These are phyloP conservation scores for Alfaro cultratus DNA, from an alignment of 2,797 vertebrate genomes.

Conservation along the genomic window DNA sequence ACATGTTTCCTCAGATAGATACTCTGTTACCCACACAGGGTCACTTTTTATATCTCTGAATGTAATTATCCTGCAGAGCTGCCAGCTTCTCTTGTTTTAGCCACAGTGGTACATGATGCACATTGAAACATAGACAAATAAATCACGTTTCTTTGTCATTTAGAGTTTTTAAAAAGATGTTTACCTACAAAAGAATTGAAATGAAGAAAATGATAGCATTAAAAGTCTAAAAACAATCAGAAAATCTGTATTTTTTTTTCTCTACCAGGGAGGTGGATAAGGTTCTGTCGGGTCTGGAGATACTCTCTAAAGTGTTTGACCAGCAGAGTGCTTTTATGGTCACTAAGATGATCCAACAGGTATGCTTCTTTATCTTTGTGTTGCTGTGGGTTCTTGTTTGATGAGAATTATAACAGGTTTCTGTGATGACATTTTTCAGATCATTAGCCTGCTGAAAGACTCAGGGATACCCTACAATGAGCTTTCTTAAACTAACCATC, in stretches of 20 bases:
- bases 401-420: neutral
- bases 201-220: neutral
- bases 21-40: neutral
- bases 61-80: neutral
- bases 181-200: neutral
- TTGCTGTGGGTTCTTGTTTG: neutral
- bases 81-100: conserved; percentile 24
- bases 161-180: neutral
- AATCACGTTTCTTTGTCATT: neutral
- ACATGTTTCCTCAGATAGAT: neutral
- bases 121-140: conserved; percentile 10
- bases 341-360: conserved; percentile 95
- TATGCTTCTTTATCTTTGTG: conserved; percentile 46
- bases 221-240: neutral
- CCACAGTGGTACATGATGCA: conserved; percentile 13
- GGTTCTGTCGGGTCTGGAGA: conserved; percentile 92
- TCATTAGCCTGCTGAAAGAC: neutral
- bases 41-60: neutral
- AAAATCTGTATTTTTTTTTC: conserved; percentile 23
- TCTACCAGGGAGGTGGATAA: conserved; percentile 91
- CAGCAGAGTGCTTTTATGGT: conserved; percentile 94
- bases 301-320: conserved; percentile 96
- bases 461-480: neutral
- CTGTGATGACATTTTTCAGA: neutral
- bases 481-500: neutral